Base-by-base conservation (phyloP, 1,140 invertebrate species). In the Lepidurus arcticus region DNA sequence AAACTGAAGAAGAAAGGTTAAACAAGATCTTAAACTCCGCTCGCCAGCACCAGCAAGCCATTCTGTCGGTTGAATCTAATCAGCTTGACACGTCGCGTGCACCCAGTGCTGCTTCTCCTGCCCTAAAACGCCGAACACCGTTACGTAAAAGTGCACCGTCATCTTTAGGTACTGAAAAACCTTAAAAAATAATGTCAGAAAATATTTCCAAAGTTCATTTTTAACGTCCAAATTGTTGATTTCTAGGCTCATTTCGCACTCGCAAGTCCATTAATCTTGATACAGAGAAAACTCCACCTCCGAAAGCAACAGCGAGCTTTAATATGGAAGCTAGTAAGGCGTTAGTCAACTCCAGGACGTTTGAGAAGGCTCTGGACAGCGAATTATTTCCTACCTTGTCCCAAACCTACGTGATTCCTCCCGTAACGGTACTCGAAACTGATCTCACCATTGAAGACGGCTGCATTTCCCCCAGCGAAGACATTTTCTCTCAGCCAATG, bases 21-120 rank as follows among this genome's bases (percentile, higher is more conserved):
- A 86, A 92, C 73, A 87, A 94, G 77, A 94, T 96, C 81, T 85
- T 96, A 1, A 93, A 91, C 84, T 94, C 95, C 88, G 93, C 94
- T 73, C 93, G 94, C 81, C 92, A 94, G 83, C 93, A 96, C 85
- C 94, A 95, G 83, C 90, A 84, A 43, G 83, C 86, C 76, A 81
- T 86, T 10, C 77, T 47, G 78, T 79, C 75, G 77, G 80, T 26
- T 76, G 80, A 34, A 34, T 34, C 34, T 34, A 34, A 34, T 34
- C 34, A 34, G 34, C 4, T 34, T 34, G 34, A 34, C 34, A 34
- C 73, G 79, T 80, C 47, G 77, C 79, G 5, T 78, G 78, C 11
- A 76, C 79, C 6, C 73, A 47, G 24, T 78, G 73, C 75, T 44
- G 77, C 44, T 43, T 78, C 16, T 73, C 75, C 76, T 73, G 76